Conservation (phyloP, 2,888 invertebrate species). For the Allygus modestus region DNA sequence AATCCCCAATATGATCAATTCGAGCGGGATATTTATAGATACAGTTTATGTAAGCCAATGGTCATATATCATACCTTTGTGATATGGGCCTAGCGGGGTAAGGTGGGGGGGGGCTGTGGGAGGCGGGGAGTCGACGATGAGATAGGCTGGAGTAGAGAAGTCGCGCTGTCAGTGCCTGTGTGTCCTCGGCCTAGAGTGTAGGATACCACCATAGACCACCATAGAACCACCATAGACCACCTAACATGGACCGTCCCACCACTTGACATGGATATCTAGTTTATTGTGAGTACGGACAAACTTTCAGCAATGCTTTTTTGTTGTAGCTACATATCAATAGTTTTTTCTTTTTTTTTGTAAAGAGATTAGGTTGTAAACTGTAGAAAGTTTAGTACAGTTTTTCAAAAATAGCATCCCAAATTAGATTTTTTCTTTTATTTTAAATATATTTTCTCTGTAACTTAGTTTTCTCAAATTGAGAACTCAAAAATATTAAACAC, state of each 20-base stretch:
- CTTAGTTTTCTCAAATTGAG: too few species aligned
- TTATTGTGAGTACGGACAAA: conserved; percentile 17
- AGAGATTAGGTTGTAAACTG: too few species aligned
- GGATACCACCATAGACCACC: conserved; percentile 32
- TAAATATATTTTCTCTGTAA: too few species aligned
- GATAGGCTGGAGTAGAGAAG: conserved; percentile 2
- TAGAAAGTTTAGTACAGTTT: too few species aligned
- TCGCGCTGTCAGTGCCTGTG: conserved; percentile 1
- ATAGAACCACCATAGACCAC: conserved; percentile 3
- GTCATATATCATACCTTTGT: conserved; percentile 37
- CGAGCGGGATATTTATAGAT: too few species aligned
- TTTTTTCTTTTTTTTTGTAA: too few species aligned
- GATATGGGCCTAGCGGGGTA: background rate
- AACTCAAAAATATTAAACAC: too few species aligned
- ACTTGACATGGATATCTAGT: conserved; percentile 42
- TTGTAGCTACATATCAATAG: too few species aligned
- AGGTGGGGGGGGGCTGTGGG: background rate
- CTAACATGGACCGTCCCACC: conserved; percentile 22
- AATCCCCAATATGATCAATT: too few species aligned
- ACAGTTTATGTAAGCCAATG: background rate
- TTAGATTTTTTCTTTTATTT: too few species aligned
- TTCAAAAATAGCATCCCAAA: too few species aligned
- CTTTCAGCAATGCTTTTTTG: too few species aligned
- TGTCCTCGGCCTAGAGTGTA: conserved; percentile 24
- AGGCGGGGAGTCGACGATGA: background rate